Evolutionary conservation across 2,888 invertebrate genomes (phyloP).

Genomic region (Ferdinandea cuprea): DNA sequence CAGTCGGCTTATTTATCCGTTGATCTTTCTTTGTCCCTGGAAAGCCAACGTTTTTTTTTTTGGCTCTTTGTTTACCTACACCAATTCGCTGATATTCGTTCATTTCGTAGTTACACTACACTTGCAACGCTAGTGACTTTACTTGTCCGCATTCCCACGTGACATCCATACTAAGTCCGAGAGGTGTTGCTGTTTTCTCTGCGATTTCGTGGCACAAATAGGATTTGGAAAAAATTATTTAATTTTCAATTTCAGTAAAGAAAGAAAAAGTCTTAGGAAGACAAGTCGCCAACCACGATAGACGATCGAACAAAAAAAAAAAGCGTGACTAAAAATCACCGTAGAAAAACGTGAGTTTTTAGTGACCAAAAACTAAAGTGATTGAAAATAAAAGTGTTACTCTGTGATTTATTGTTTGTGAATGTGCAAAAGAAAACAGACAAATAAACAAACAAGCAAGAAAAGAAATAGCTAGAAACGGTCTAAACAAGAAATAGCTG

Average conservation of each 20-base stretch:
- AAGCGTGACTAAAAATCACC: constrained; percentile 30
- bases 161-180: constrained; percentile 61
- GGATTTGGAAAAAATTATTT: background rate
- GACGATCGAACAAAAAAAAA: constrained; percentile 34
- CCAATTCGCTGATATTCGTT: constrained; percentile 13
- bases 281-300: background rate
- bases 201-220: constrained; percentile 35
- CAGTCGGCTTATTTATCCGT: constrained; percentile 42
- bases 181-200: constrained; percentile 61
- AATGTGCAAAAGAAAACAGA: constrained; percentile 1
- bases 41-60: constrained; percentile 40
- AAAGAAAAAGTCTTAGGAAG: constrained; percentile 65
- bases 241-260: constrained; percentile 48
- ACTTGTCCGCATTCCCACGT: constrained; percentile 71
- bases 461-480: constrained; percentile 34
- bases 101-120: constrained; percentile 1
- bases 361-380: constrained; percentile 36
- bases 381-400: constrained; percentile 68
- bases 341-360: constrained; percentile 22
- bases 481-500: constrained; percentile 7
- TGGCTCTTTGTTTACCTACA: constrained; percentile 63
- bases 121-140: constrained; percentile 37
- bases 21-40: constrained; percentile 49
- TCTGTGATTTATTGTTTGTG: constrained; percentile 11
- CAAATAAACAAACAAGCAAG: constrained; percentile 5